Percentiles rank a stretch among this genome's conserved stretches.
Conservation (phyloP, 1,140 invertebrate species). For the Caenorhabditis remanei region DNA sequence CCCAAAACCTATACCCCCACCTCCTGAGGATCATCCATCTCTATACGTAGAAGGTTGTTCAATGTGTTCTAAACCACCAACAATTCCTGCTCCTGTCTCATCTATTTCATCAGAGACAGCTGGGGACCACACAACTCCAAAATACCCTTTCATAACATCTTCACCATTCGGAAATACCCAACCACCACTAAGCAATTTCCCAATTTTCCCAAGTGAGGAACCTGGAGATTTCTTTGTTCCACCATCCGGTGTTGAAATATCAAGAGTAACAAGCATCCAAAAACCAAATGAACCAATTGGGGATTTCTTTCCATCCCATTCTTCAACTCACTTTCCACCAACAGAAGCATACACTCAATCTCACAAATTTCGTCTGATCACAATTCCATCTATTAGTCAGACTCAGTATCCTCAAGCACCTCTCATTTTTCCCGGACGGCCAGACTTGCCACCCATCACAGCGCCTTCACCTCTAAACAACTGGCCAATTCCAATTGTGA, state of each 20-base stretch:
- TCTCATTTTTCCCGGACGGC: conserved; percentile 24
- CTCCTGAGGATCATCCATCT: conserved; percentile 29
- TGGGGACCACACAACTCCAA: conserved; percentile 9
- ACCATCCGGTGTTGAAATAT: conserved; percentile 36
- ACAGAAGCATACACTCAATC: conserved; percentile 19
- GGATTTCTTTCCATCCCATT: conserved; percentile 39
- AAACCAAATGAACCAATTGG: conserved; percentile 32
- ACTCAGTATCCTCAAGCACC: conserved; percentile 36
- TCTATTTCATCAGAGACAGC: background rate
- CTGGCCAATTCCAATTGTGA: conserved; percentile 34
- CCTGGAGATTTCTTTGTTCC: conserved; percentile 14
- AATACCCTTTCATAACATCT: conserved; percentile 27
- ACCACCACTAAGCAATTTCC: background rate
- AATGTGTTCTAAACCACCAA: conserved; percentile 27
- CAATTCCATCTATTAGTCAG: conserved; percentile 11
- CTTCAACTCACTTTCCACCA: background rate
- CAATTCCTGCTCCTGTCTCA: background rate
- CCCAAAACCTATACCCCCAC: conserved; percentile 20
- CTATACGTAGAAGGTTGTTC: conserved; percentile 36
- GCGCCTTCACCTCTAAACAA: conserved; percentile 48
- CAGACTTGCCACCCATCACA: conserved; percentile 54
- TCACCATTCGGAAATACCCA: background rate
- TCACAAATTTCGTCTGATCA: conserved; percentile 15
- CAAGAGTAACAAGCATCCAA: background rate
- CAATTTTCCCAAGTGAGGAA: conserved; percentile 13